Percentiles rank a stretch among this genome's conserved stretches.
Conservation (phyloP, 2,797 vertebrate genomes). For the Paratrypauchen microcephalus region DNA sequence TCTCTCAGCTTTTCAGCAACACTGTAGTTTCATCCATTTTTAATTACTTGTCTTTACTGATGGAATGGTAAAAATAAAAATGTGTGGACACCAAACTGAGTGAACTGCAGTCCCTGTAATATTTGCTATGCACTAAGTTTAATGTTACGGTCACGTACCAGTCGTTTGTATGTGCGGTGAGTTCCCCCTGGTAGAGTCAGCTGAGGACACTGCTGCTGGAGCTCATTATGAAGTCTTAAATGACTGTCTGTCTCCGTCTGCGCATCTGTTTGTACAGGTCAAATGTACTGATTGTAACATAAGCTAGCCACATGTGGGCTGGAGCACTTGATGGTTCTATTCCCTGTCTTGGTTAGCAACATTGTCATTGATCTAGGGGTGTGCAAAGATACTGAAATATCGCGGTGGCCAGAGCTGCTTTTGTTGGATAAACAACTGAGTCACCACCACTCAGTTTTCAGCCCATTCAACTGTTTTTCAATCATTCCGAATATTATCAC, state of each 20-base stretch:
- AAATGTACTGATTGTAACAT: not conserved
- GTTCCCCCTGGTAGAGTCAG: not conserved
- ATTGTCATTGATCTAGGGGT: not conserved
- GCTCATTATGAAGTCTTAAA: slow-evolving; percentile 6
- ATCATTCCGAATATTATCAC: not conserved
- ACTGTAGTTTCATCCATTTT: too few relatives aligned
- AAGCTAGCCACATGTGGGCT: not conserved
- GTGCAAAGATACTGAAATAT: too few relatives aligned
- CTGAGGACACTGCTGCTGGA: not conserved
- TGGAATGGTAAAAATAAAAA: too few relatives aligned
- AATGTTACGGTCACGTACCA: not conserved
- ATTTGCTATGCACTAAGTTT: not conserved
- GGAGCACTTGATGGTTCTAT: not conserved
- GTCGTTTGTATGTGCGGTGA: not conserved
- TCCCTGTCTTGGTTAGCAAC: not conserved
- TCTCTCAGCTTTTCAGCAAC: too few relatives aligned
- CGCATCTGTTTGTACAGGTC: not conserved
- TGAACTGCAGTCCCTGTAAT: not conserved
- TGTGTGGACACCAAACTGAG: too few relatives aligned
- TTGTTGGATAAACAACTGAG: too few relatives aligned
- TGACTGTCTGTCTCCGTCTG: slow-evolving; percentile 1
- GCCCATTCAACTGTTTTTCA: not conserved
- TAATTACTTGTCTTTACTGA: not conserved
- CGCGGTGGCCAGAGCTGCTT: too few relatives aligned
- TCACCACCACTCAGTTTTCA: not conserved